Percentiles rank a stretch among this genome's conserved stretches.
Conservation (phyloP, 2,888 invertebrate species). For the Pyralis farinalis region DNA sequence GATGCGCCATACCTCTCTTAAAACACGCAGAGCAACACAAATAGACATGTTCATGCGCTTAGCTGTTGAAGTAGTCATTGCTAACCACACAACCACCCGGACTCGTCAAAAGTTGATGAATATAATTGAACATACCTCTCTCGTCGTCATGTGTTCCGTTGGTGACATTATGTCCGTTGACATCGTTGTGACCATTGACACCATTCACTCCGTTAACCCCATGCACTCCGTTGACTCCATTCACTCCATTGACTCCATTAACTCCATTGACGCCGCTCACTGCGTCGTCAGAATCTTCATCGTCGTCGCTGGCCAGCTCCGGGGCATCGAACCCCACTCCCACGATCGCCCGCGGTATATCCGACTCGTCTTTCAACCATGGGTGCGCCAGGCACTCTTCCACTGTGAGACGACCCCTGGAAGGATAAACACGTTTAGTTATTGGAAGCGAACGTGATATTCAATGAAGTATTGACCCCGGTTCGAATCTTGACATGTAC, state of each 20-base stretch:
- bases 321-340: slow-evolving; percentile 57
- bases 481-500: too few relatives aligned
- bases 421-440: slow-evolving; percentile 32
- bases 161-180: slow-evolving; percentile 38
- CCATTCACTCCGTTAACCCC: slow-evolving; percentile 31
- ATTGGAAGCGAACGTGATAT: slow-evolving; percentile 6
- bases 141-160: slow-evolving; percentile 25
- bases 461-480: too few relatives aligned
- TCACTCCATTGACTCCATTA: slow-evolving; percentile 28
- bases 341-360: slow-evolving; percentile 74
- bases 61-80: too few relatives aligned
- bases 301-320: slow-evolving; percentile 47
- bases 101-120: too few relatives aligned
- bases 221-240: slow-evolving; percentile 31
- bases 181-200: slow-evolving; percentile 29
- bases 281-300: slow-evolving; percentile 33
- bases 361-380: slow-evolving; percentile 88
- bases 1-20: too few relatives aligned
- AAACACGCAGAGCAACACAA: too few relatives aligned
- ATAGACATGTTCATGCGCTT: too few relatives aligned
- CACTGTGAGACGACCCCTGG: slow-evolving; percentile 93
- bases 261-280: slow-evolving; percentile 31
- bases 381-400: slow-evolving; percentile 94
- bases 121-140: slow-evolving; percentile 17
- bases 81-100: too few relatives aligned